Conservation (phyloP, 2,888 invertebrate genomes). For the Agrotis clavis region DNA sequence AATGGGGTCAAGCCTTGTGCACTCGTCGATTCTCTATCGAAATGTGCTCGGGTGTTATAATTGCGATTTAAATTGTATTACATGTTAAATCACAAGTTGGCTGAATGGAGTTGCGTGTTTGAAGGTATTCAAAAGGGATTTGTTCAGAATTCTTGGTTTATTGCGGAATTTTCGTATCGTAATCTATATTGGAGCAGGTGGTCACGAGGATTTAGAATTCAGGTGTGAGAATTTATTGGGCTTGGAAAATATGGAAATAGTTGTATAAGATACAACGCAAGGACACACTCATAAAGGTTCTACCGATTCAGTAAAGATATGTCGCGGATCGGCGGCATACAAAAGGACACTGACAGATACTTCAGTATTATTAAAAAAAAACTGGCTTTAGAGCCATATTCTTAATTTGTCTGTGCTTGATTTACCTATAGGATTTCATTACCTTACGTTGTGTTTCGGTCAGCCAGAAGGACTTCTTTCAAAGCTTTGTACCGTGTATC, state of each 20-base stretch:
- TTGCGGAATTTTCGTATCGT: conserved; percentile 39
- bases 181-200: conserved; percentile 32
- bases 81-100: conserved; percentile 54
- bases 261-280: no score
- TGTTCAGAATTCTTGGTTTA: conserved; percentile 43
- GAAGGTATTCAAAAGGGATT: conserved; percentile 47
- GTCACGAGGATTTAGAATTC: conserved; percentile 22
- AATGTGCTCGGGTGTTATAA: conserved; percentile 60
- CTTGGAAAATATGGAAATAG: background rate
- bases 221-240: conserved; percentile 3
- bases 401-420: no score
- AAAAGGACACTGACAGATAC: no score
- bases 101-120: conserved; percentile 53
- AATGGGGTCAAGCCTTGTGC: conserved; percentile 69
- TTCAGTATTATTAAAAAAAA: no score
- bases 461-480: no score
- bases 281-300: no score
- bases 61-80: conserved; percentile 59
- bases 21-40: conserved; percentile 64
- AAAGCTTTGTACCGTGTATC: no score
- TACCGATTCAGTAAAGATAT: no score
- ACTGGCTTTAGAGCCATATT: no score
- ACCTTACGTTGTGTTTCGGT: no score
- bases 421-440: no score
- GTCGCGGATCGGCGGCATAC: no score